Evolutionary conservation across 1,140 invertebrate species (phyloP), one percentile per base, ranked within the genome.

Genomic region (Adoxophyes honmai): DNA sequence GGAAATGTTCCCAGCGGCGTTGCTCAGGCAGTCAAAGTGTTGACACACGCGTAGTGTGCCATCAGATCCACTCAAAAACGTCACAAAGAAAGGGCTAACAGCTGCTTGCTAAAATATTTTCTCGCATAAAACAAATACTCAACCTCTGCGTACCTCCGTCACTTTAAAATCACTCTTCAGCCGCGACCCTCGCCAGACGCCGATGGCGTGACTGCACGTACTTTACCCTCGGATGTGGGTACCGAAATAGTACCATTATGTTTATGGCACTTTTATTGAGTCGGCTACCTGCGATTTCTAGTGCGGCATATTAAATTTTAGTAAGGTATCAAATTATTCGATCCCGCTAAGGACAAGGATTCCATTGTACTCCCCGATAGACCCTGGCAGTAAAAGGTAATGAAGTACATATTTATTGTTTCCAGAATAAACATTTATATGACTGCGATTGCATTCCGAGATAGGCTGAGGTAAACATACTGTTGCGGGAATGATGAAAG

Each of bases 241-340:
- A 44, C 39, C 39, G 39, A 44, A 18, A 44, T 44, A 21, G 39
- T 44, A 44, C 15, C 14, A 39, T 39, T 39, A 39, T 39, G 38
- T 39, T 39, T 39, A 39, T 39, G 14, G 38, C 38, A 39, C 38
- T 39, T 44, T 44, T 44, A 44, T 44, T 44, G 39, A 11, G 18
- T 14, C 13, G 13, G 14, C 16, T 44, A 18, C 39, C 39, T 42
- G 15, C 13, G 15, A 18, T 18, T 44, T 44, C 16, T 18, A 44
- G 39, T 44, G 15, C 9, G 7, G n/a, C 18, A 15, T 44, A 21
- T 44, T 44, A 44, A 21, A 44, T 44, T 44, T 44, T 44, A 44
- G 15, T 44, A 16, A 16, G 10, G 39, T 18, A 44, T 39, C 38
- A 15, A 39, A 39, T 39, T 15, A 39, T 39, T 28, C 21, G 21